These are phyloP conservation scores for Aplocera efformata DNA, from an alignment of 2,888 invertebrate genomes.

Conservation along the genomic window DNA sequence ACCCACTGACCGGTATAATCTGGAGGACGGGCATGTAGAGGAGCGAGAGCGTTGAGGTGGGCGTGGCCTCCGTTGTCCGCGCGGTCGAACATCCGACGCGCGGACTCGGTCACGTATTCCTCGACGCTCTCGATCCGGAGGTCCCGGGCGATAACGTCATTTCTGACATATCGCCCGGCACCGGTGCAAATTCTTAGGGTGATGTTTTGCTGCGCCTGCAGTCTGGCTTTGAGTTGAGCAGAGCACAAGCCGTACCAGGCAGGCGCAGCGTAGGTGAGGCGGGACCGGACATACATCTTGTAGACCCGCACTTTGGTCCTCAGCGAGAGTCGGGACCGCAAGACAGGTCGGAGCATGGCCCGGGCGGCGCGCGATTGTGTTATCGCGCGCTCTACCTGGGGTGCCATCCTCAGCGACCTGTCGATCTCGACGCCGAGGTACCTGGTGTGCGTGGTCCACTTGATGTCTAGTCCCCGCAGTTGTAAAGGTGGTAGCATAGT, in stretches of 20 bases:
- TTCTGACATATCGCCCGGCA: constrained; percentile 7
- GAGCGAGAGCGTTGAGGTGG: constrained; percentile 2
- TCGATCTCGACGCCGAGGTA: constrained; percentile 29
- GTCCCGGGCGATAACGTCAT: constrained; percentile 4
- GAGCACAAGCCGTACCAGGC: too few species aligned
- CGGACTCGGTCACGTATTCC: background rate
- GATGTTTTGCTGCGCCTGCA: too few species aligned
- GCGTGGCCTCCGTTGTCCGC: constrained; percentile 1
- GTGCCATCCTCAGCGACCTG: constrained; percentile 13
- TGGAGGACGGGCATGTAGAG: constrained; percentile 1
- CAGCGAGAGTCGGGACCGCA: constrained; percentile 22
- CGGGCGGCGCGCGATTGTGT: constrained; percentile 5
- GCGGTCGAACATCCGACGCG: background rate
- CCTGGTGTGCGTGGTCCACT: background rate
- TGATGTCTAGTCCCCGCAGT: background rate
- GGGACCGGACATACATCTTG: too few species aligned
- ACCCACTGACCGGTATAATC: background rate
- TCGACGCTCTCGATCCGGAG: constrained; percentile 6
- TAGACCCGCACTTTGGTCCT: constrained; percentile 19
- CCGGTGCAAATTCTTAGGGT: too few species aligned
- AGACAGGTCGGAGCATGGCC: constrained; percentile 16
- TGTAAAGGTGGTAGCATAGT: background rate
- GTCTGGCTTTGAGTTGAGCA: too few species aligned
- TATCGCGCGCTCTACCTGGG: constrained; percentile 14
- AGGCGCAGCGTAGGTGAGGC: too few species aligned